phyloP scores from a whole-genome alignment of 2,113 vertebrate species.

The Thamnophis sirtalis region DNA sequence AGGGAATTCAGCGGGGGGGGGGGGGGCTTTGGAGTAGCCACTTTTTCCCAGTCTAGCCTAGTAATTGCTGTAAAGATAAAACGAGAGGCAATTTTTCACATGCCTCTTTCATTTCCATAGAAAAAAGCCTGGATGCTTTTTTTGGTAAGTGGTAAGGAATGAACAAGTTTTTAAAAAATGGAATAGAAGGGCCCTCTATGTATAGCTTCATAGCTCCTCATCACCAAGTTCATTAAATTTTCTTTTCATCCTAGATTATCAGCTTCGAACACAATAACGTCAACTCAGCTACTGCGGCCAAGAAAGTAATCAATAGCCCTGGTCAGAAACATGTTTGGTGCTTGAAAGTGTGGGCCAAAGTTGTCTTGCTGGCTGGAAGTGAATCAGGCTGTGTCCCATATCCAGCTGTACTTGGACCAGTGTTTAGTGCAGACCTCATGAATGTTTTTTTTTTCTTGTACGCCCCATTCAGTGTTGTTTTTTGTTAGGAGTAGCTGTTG shows the following conservation, averaged over 20 bases:
- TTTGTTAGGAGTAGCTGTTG: conserved; percentile 46
- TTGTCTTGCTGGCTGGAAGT: conserved; percentile 33
- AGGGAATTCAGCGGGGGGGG: not conserved
- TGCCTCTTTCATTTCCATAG: not conserved
- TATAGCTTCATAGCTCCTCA: not conserved
- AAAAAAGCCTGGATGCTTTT: not conserved
- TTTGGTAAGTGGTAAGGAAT: not conserved
- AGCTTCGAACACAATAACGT: conserved; percentile 76
- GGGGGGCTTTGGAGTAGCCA: not conserved
- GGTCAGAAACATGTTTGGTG: conserved; percentile 47
- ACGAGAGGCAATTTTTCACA: not conserved
- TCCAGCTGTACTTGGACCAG: conserved; percentile 48
- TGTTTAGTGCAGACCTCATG: conserved; percentile 56
- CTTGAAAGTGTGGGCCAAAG: conserved; percentile 30
- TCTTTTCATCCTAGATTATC: conserved; percentile 67
- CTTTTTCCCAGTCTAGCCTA: not conserved
- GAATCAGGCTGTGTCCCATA: not conserved
- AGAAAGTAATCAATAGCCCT: conserved; percentile 15
- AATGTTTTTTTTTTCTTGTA: conserved; percentile 49
- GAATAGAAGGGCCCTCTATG: not conserved
- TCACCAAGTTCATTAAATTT: not conserved
- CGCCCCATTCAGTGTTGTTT: conserved; percentile 56
- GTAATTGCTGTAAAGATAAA: not conserved
- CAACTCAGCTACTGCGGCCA: not conserved
- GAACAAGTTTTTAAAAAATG: not conserved